Evolutionary conservation across 2,888 invertebrate species (phyloP), one percentile per base, ranked within the genome.

Genomic region (Tetropium fuscum): DNA sequence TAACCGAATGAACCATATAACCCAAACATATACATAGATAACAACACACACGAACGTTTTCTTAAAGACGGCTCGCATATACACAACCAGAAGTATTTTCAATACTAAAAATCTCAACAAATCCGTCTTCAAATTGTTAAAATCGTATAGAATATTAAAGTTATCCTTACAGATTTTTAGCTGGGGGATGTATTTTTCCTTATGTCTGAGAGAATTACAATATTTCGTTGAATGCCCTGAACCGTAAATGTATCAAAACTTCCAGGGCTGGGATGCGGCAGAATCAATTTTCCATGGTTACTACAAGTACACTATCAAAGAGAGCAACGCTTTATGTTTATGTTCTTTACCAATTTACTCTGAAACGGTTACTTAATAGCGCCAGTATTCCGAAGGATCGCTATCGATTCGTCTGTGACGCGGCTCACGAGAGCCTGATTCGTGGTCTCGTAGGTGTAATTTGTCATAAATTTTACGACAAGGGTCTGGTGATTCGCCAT

Each of bases 401-500:
- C 2, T 16, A 44, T 44, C 27, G 44, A 44, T 44, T 27, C 3
- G 27, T 15, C 15, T 27, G 27, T n/a, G 22, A 13, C 10, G 6
- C 5, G 25, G 15, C n/a, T 10, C 6, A 1, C 43, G 13, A 25
- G 43, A 25, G 25, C 40, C 22, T 10, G 15, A 27, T 27, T n/a
- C 44, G 6, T 3, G 16, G 44, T 13, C 44, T 30, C 18, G 13
- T 22, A 8, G 16, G 27, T 27, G 27, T 27, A 1, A 44, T 44
- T 44, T 44, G 44, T 30, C 44, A 30, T 7, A 7, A 19, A 43
- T 10, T 43, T 41, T 41, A 11, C 20, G 20, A 41, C 19, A 18
- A 11, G 5, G 5, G 40, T 19, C 3, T 41, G 19, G 19, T 11
- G 40, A 2, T 43, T 30, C 25, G 27, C 44, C 16, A n/a, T 44